These are phyloP conservation scores for Elymnias hypermnestra DNA, from an alignment of 1,140 invertebrate genomes.

Conservation along the genomic window DNA sequence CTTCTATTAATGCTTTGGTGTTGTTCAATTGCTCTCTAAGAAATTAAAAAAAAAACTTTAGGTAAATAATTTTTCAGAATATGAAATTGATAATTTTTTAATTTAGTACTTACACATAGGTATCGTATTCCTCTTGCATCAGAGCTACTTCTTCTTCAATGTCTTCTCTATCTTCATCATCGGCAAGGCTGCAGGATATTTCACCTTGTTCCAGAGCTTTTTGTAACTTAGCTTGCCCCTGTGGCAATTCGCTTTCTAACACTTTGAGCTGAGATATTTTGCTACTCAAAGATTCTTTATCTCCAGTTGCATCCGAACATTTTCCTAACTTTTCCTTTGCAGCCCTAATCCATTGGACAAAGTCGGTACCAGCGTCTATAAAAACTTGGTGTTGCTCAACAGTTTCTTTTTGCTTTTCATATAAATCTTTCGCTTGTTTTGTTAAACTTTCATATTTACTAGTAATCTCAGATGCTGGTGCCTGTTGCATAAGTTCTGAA, in stretches of 20 bases:
- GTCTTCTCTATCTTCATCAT: constrained; percentile 91
- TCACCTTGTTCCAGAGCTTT: constrained; percentile 88
- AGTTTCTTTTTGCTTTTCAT: constrained; percentile 93
- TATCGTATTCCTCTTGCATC: constrained; percentile 92
- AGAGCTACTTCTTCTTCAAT: constrained; percentile 94
- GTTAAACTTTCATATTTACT: constrained; percentile 93
- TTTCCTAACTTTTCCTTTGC: constrained; percentile 94
- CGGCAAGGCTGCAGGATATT: constrained; percentile 87
- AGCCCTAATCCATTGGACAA: constrained; percentile 92
- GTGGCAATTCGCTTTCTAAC: constrained; percentile 86
- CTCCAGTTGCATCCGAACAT: constrained; percentile 94
- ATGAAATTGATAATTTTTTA: no score
- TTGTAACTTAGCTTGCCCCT: constrained; percentile 88
- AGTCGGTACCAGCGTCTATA: constrained; percentile 93
- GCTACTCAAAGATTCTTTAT: constrained; percentile 91
- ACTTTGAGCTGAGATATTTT: constrained; percentile 92
- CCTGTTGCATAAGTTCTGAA: constrained; percentile 90
- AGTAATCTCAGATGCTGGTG: constrained; percentile 91
- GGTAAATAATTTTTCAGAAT: no score
- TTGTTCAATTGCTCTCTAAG: constrained; percentile 83
- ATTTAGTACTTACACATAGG: constrained; percentile 81
- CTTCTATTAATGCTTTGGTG: constrained; percentile 89
- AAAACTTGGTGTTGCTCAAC: constrained; percentile 94
- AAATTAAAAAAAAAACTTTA: constrained; percentile 5
- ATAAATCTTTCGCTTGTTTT: constrained; percentile 92